Evolutionary conservation across 2,797 vertebrate genomes (phyloP).

Genomic region (Staurois parvus): DNA sequence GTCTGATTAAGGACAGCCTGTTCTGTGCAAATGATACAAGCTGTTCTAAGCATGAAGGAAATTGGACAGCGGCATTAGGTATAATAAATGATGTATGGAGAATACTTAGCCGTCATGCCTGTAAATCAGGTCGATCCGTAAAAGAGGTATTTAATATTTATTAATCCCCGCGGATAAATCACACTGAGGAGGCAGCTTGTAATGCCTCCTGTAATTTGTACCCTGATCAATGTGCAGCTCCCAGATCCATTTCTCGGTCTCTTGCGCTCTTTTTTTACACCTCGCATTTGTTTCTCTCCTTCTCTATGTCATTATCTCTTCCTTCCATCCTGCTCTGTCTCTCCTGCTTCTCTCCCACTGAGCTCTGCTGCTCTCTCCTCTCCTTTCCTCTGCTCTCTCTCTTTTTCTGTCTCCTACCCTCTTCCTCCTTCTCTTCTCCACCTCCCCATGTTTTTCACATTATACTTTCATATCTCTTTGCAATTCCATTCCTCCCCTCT

Average conservation of each 20-base stretch:
- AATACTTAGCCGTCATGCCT: constrained; percentile 28
- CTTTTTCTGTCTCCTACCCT: background rate
- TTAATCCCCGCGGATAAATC: constrained; percentile 58
- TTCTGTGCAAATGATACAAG: constrained; percentile 46
- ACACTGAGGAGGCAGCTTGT: constrained; percentile 24
- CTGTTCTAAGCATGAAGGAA: constrained; percentile 51
- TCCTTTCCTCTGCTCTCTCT: background rate
- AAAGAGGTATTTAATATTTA: constrained; percentile 61
- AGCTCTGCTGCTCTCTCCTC: background rate
- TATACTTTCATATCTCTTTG: background rate
- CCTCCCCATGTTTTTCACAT: background rate
- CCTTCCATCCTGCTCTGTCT: no score
- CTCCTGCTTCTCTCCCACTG: background rate
- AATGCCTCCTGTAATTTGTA: constrained; percentile 28
- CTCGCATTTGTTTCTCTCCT: no score
- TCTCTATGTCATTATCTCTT: no score
- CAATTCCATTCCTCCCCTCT: background rate
- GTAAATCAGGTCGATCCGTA: constrained; percentile 51
- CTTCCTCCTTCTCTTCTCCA: background rate
- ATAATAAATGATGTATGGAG: constrained; percentile 53
- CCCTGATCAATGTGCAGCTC: constrained; percentile 42
- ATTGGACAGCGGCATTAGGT: constrained; percentile 45
- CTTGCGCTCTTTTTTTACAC: background rate
- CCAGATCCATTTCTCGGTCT: background rate
- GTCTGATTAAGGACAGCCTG: constrained; percentile 23